Percentiles rank a stretch among this genome's conserved stretches.
phyloP scores from a whole-genome alignment of 2,113 vertebrate species.

The Octodon degus region DNA sequence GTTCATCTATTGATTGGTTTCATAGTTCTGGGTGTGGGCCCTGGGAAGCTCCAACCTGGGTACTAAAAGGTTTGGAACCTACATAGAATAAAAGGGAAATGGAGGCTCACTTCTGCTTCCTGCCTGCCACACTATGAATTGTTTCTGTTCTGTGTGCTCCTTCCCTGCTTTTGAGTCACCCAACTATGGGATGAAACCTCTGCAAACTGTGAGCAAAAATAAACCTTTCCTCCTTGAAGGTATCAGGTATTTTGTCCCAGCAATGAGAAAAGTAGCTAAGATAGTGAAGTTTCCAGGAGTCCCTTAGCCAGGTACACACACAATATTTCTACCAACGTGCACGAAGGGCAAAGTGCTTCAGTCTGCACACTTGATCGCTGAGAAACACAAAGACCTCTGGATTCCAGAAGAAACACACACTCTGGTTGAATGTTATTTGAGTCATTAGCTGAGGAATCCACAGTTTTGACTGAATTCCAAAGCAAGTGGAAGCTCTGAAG shows the following conservation, averaged over 20 bases:
- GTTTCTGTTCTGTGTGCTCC: neutral
- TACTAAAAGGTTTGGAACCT: neutral
- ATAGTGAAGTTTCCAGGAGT: neutral
- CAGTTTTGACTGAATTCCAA: neutral
- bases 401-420: neutral
- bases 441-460: neutral
- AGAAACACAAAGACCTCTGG: neutral
- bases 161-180: neutral
- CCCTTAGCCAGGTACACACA: neutral
- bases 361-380: neutral
- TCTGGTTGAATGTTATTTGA: neutral
- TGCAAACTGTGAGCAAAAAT: neutral
- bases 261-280: neutral
- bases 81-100: neutral
- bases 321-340: neutral
- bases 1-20: neutral
- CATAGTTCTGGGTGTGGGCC: neutral
- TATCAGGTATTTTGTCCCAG: neutral
- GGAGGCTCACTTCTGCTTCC: neutral
- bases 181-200: neutral
- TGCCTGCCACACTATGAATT: neutral
- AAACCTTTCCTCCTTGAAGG: neutral
- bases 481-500: neutral
- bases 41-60: neutral
- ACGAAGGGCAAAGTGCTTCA: slow-evolving; percentile 25